Evolutionary conservation across 2,113 vertebrate genomes (phyloP).

Genomic region (Cynoglossus semilaevis): DNA sequence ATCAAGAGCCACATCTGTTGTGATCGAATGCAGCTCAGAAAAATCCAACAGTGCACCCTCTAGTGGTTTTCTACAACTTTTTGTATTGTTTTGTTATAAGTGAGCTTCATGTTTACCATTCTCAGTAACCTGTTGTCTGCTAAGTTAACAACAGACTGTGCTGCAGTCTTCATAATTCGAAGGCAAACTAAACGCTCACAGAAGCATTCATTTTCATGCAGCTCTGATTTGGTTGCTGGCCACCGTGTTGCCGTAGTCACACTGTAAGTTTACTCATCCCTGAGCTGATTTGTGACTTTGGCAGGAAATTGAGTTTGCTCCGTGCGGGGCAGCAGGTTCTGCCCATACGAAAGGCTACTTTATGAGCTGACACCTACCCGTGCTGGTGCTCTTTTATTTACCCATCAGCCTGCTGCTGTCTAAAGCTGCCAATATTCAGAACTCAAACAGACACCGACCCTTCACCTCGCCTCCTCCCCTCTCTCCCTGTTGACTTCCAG

Average conservation of each 20-base stretch:
- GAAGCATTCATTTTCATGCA: slow-evolving; percentile 2
- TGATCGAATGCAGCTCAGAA: too few relatives aligned
- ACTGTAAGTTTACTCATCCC: slow-evolving; percentile 42
- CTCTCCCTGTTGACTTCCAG: slow-evolving; percentile 55
- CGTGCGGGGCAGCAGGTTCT: slow-evolving; percentile 34
- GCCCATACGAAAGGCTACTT: slow-evolving; percentile 54
- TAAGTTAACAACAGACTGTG: too few relatives aligned
- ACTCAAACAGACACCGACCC: slow-evolving; percentile 15
- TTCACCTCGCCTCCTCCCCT: slow-evolving; percentile 30
- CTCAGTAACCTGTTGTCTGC: too few relatives aligned
- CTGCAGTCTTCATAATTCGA: too few relatives aligned
- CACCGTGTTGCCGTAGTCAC: slow-evolving; percentile 10
- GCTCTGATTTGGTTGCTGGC: slow-evolving; percentile 4
- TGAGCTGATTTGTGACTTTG: slow-evolving; percentile 48
- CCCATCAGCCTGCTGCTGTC: slow-evolving; percentile 40
- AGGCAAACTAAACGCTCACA: not conserved
- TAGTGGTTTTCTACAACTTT: too few relatives aligned
- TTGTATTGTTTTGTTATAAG: too few relatives aligned
- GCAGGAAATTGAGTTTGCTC: slow-evolving; percentile 55
- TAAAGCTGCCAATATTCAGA: slow-evolving; percentile 43
- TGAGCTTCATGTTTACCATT: too few relatives aligned
- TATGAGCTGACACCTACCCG: slow-evolving; percentile 54
- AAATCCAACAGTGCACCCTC: too few relatives aligned
- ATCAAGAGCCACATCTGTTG: too few relatives aligned
- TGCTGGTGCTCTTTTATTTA: slow-evolving; percentile 4